Conservation (phyloP, 2,888 invertebrate species). For the Timema cristinae region DNA sequence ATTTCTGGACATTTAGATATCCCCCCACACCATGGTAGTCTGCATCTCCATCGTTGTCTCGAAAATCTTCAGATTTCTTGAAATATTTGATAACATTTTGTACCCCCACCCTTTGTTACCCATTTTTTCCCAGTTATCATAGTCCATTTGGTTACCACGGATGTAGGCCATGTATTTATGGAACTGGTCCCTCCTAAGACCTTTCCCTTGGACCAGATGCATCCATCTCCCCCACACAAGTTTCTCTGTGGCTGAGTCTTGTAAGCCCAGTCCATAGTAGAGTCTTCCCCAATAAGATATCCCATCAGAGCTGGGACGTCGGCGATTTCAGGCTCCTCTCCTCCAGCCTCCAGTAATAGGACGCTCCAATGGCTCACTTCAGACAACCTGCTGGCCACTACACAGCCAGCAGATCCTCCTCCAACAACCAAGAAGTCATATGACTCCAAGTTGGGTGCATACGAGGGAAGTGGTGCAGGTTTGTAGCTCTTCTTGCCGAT, state of each 20-base stretch:
- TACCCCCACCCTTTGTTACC: constrained; percentile 18
- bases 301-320: not conserved
- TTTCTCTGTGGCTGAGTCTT: not conserved
- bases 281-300: not conserved
- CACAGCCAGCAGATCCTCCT: too few relatives aligned
- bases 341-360: constrained; percentile 15
- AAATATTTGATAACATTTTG: constrained; percentile 9
- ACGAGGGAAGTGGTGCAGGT: too few relatives aligned
- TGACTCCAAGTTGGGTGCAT: too few relatives aligned
- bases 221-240: not conserved
- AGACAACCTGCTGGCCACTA: not conserved
- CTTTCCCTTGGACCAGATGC: constrained; percentile 7
- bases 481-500: too few relatives aligned
- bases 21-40: constrained; percentile 15
- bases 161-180: constrained; percentile 12
- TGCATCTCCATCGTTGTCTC: not conserved
- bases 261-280: constrained; percentile 14
- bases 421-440: too few relatives aligned
- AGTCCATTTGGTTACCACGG: constrained; percentile 16
- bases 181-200: constrained; percentile 14
- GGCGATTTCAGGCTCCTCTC: constrained; percentile 1
- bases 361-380: constrained; percentile 11
- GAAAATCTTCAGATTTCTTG: constrained; percentile 16
- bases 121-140: constrained; percentile 6
- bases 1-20: constrained; percentile 1